Evolutionary conservation across 2,113 vertebrate genomes (phyloP).

Genomic region (Columba janthina): DNA sequence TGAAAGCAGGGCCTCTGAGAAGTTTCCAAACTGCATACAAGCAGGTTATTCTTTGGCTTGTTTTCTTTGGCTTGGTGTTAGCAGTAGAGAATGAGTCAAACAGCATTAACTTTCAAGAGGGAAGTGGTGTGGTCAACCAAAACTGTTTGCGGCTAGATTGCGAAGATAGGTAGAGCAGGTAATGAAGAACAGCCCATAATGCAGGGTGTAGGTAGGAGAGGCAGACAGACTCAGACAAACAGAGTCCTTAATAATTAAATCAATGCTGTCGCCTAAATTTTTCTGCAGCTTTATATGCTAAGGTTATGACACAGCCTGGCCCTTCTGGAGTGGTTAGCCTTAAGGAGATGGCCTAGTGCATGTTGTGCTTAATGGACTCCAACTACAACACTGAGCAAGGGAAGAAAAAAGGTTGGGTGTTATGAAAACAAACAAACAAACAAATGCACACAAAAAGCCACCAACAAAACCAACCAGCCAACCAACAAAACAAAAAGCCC

Average conservation of each 20-base stretch:
- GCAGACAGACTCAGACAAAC: constrained; percentile 26
- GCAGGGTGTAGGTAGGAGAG: constrained; percentile 10
- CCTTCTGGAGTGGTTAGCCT: constrained; percentile 10
- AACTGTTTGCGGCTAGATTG: constrained; percentile 80
- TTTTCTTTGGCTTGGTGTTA: constrained; percentile 80
- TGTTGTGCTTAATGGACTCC: neutral
- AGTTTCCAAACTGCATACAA: constrained; percentile 76
- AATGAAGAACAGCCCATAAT: constrained; percentile 66
- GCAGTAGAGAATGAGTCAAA: constrained; percentile 78
- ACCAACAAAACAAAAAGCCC: neutral
- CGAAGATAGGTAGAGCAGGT: constrained; percentile 76
- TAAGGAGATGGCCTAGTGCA: neutral
- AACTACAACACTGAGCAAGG: neutral
- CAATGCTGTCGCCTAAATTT: neutral
- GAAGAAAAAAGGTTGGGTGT: neutral
- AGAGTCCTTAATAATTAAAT: constrained; percentile 25
- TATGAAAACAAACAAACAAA: neutral
- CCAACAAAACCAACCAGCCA: too few relatives aligned
- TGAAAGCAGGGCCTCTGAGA: constrained; percentile 75
- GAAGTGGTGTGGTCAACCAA: constrained; percentile 83
- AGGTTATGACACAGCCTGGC: neutral
- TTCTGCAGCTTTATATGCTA: neutral
- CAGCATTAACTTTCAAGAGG: constrained; percentile 82
- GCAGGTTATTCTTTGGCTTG: constrained; percentile 79
- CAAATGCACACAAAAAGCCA: too few relatives aligned